A percentile compares a stretch with the other conserved stretches of the same genome.
These are phyloP conservation scores for Meiosimyza decipiens DNA, from an alignment of 2,888 invertebrate genomes.

Conservation along the genomic window DNA sequence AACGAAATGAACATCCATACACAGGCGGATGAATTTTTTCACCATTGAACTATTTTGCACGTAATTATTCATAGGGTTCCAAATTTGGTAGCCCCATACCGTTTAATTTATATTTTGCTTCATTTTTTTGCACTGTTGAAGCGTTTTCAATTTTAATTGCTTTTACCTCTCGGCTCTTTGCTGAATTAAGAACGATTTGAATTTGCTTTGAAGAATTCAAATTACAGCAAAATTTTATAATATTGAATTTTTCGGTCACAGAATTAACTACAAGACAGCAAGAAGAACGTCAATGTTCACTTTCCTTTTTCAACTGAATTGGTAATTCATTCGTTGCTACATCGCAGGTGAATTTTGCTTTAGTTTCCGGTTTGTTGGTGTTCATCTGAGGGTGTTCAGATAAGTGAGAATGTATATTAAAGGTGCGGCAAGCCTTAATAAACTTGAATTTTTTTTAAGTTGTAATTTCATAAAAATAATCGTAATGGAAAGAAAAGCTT, in stretches of 20 bases:
- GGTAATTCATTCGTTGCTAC: too few relatives aligned
- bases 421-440: too few relatives aligned
- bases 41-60: constrained; percentile 24
- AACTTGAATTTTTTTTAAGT: too few relatives aligned
- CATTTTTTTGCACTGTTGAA: background rate
- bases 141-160: constrained; percentile 16
- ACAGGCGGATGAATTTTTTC: constrained; percentile 16
- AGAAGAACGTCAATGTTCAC: constrained; percentile 21
- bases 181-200: constrained; percentile 4
- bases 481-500: too few relatives aligned
- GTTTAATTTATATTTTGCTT: too few relatives aligned
- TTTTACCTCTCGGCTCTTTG: constrained; percentile 29
- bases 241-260: constrained; percentile 18
- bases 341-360: too few relatives aligned
- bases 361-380: too few relatives aligned
- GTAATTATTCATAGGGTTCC: constrained; percentile 28
- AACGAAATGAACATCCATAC: background rate
- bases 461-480: too few relatives aligned
- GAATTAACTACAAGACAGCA: constrained; percentile 8
- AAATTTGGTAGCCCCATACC: constrained; percentile 2
- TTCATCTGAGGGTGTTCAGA: too few relatives aligned
- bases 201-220: constrained; percentile 7
- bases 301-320: background rate
- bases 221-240: background rate
- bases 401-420: too few relatives aligned